phyloP scores from a whole-genome alignment of 2,888 invertebrate species.

The Pardosa pseudoannulata region DNA sequence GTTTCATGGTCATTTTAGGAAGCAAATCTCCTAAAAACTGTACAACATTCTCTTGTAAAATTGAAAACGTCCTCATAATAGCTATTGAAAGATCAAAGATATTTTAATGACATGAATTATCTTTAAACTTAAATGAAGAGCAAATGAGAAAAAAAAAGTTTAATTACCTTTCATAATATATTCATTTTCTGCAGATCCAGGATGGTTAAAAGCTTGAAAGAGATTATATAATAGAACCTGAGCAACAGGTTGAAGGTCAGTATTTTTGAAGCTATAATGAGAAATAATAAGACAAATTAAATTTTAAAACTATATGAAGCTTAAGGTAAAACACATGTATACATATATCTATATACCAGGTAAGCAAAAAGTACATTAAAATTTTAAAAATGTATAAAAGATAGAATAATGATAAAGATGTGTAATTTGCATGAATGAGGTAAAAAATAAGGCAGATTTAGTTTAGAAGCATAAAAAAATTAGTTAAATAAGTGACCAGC shows the following conservation, averaged over 20 bases:
- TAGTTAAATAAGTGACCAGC: no score
- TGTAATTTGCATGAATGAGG: no score
- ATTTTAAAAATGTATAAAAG: no score
- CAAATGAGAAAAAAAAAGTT: background rate
- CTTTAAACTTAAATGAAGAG: background rate
- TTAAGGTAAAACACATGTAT: no score
- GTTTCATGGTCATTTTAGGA: slow-evolving; percentile 89
- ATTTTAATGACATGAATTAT: background rate
- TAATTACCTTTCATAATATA: slow-evolving; percentile 95
- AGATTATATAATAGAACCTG: slow-evolving; percentile 85
- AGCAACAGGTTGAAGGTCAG: slow-evolving; percentile 83
- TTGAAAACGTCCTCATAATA: slow-evolving; percentile 91
- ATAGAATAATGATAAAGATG: no score
- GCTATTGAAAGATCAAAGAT: slow-evolving; percentile 81
- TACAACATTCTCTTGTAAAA: slow-evolving; percentile 87
- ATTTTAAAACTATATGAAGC: no score
- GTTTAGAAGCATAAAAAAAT: no score
- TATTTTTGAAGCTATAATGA: slow-evolving; percentile 33
- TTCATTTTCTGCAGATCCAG: slow-evolving; percentile 93
- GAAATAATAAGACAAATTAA: no score
- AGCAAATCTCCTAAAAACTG: slow-evolving; percentile 88
- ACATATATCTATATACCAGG: no score
- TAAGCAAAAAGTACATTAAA: no score
- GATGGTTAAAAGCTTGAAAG: slow-evolving; percentile 85
- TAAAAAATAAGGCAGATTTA: no score